A percentile compares a stretch with the other conserved stretches of the same genome.
Evolutionary conservation across 2,888 invertebrate species (phyloP).

Genomic region (Ophioninae sp.): DNA sequence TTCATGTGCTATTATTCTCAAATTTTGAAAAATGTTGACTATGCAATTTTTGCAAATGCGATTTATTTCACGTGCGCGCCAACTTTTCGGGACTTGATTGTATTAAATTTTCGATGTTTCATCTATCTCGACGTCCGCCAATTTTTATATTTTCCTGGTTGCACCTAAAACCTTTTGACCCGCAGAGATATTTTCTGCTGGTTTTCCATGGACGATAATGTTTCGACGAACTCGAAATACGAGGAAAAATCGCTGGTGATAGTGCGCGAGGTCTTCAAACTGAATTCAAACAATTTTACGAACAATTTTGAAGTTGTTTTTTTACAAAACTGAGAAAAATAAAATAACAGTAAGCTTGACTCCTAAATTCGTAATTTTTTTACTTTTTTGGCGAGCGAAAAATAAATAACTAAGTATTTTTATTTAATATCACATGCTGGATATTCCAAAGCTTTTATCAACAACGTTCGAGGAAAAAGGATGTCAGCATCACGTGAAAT

Average conservation of each 20-base stretch:
- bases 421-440: too few relatives aligned
- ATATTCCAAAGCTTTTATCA: not conserved
- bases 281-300: too few relatives aligned
- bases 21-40: not conserved
- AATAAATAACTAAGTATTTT: not conserved
- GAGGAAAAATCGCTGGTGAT: not conserved
- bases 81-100: too few relatives aligned
- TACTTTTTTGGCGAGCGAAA: not conserved
- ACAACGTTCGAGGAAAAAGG: not conserved
- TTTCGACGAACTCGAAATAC: conserved; percentile 28
- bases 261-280: not conserved
- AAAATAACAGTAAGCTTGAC: not conserved
- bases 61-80: not conserved
- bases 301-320: too few relatives aligned
- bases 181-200: not conserved
- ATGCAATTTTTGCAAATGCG: not conserved
- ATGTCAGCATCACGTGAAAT: not conserved
- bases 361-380: not conserved
- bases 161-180: conserved; percentile 13
- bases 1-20: too few relatives aligned
- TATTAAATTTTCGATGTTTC: not conserved
- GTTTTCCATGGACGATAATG: not conserved
- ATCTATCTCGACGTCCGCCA: not conserved
- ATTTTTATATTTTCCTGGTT: not conserved
- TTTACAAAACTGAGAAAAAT: too few relatives aligned